A percentile compares a stretch with the other conserved stretches of the same genome.
These are phyloP conservation scores for Chlorops oryzae DNA, from an alignment of 1,140 invertebrate species.

Conservation along the genomic window DNA sequence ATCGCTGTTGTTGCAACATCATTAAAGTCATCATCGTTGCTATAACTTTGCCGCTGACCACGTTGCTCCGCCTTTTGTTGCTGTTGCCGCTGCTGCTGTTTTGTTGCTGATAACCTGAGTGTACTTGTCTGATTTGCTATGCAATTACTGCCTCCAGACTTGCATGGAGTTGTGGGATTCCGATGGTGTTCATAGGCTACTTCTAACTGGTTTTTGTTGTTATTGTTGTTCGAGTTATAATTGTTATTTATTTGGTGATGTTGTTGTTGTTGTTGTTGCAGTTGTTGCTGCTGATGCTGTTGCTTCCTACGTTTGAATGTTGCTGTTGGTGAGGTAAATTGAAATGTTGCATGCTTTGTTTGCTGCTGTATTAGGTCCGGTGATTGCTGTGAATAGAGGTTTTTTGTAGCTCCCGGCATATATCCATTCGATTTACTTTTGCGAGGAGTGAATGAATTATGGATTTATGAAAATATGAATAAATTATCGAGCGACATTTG, in stretches of 20 bases:
- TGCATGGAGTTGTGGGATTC: no score
- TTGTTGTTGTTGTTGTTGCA: conserved; percentile 8
- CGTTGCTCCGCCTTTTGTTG: conserved; percentile 5
- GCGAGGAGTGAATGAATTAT: no score
- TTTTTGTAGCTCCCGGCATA: background rate
- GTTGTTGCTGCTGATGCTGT: conserved; percentile 6
- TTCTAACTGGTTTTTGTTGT: no score
- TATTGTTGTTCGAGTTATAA: conserved; percentile 8
- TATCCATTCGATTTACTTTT: conserved; percentile 9
- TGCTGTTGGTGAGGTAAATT: conserved; percentile 21
- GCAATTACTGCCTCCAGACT: no score
- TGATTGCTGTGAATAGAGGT: conserved; percentile 11
- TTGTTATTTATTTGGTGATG: conserved; percentile 1
- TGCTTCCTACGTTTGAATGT: conserved; percentile 20
- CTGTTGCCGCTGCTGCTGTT: conserved; percentile 7
- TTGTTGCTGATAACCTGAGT: no score
- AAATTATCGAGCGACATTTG: no score
- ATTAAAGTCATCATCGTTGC: background rate
- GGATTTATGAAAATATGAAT: no score
- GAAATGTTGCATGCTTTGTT: conserved; percentile 14
- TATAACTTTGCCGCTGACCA: conserved; percentile 4
- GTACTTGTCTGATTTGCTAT: no score
- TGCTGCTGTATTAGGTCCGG: conserved; percentile 10
- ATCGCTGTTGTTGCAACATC: conserved; percentile 12
- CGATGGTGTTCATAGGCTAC: no score